Percentiles rank a stretch among this genome's conserved stretches.
Conservation (phyloP, 2,113 vertebrate species). For the Speoplatyrhinus poulsoni region DNA sequence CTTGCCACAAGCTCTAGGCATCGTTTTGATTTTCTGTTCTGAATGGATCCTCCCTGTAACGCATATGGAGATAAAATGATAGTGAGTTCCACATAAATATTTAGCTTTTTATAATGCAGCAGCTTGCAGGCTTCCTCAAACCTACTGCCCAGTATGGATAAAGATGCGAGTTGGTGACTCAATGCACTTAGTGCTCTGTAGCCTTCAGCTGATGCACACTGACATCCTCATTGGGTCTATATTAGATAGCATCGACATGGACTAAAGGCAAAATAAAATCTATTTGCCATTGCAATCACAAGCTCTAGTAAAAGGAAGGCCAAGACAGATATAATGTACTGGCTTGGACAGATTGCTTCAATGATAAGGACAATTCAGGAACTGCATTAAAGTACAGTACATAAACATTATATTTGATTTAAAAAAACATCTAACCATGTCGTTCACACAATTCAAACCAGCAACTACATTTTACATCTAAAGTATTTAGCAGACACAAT, state of each 20-base stretch:
- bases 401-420: neutral
- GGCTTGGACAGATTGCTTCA: neutral
- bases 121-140: conserved; percentile 27
- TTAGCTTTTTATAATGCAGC: conserved; percentile 19
- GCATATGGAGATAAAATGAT: conserved; percentile 42
- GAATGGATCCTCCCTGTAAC: conserved; percentile 91
- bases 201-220: conserved; percentile 38
- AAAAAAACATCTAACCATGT: neutral
- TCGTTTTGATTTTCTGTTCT: conserved; percentile 96
- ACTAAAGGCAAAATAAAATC: conserved; percentile 43
- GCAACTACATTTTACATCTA: neutral
- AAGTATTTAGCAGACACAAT: neutral
- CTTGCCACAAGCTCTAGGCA: conserved; percentile 93
- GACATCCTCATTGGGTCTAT: conserved; percentile 21
- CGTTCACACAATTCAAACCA: neutral
- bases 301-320: conserved; percentile 7
- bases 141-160: conserved; percentile 36
- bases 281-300: conserved; percentile 31
- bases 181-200: conserved; percentile 14
- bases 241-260: conserved; percentile 36
- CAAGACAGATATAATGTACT: neutral
- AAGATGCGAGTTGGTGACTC: conserved; percentile 24
- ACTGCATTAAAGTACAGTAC: neutral
- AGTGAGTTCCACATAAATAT: conserved; percentile 30
- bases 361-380: neutral